Evolutionary conservation across 2,113 vertebrate species (phyloP), one percentile per base, ranked within the genome.

Genomic region (Gymnorhina tibicen): DNA sequence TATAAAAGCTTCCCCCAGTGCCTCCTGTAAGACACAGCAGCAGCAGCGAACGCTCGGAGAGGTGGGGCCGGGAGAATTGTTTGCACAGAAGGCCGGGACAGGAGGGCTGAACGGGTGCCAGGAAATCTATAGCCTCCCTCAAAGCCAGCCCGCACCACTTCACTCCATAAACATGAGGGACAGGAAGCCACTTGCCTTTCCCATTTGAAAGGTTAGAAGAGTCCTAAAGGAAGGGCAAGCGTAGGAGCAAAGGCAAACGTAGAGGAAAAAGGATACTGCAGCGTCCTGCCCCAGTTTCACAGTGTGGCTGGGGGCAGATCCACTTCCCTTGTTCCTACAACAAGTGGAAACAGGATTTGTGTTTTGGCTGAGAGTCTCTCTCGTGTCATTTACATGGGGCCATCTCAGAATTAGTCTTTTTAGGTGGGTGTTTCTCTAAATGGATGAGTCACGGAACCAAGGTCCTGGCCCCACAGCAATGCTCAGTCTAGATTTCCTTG

Each of bases 181-280:
- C 94, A 97, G 97, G 97, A 97, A 97, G 95, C 66, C 76, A 74
- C 92, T 95, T 85, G 95, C 89, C 91, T 95, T 97, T 95, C 89
- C 88, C 82, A 89, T 96, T 75, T 88, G 87, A 96, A 95, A 97
- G 97, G 92, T 96, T 93, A 96, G 86, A 89, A 95, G 84, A 80
- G 86, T 92, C 93, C 63, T 93, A 93, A 89, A 97, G 96, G 97
- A 97, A 97, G 96, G 92, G 88, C 95, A 95, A 93, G 94, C 52
- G 80, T 91, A 96, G 88, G 94, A 95, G 88, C 91, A 85, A 59
- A 91, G 90, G 88, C 91, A 90, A 96, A 92, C 62, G n/a, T 26
- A 94, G 92, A 92, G 96, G 96, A 96, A 97, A 97, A 96, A 97
- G 96, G 95, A 97, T 96, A 89, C 95, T 91, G 93, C 63, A 67